Percentiles rank a stretch among this genome's conserved stretches.
Evolutionary conservation across 2,888 invertebrate genomes (phyloP).

Genomic region (Tipula unca): DNA sequence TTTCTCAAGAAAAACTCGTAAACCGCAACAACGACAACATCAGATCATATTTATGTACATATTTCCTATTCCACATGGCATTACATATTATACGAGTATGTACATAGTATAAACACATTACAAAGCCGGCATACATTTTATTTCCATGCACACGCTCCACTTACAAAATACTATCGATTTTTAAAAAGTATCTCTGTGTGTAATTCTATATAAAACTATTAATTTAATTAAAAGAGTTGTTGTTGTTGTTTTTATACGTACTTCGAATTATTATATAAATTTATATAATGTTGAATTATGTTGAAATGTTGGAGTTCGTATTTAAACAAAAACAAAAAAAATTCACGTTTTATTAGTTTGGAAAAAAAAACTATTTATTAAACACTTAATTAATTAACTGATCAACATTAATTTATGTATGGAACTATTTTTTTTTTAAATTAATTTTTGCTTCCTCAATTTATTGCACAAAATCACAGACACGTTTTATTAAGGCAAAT

Average conservation of each 20-base stretch:
- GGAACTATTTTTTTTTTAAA: background rate
- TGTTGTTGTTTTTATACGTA: background rate
- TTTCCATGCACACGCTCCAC: background rate
- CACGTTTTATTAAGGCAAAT: background rate
- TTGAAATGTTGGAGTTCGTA: background rate
- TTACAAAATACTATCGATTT: background rate
- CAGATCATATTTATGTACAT: background rate
- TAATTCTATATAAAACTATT: background rate
- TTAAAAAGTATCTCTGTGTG: background rate
- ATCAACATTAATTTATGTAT: background rate
- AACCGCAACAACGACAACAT: background rate
- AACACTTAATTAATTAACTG: background rate
- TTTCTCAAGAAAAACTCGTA: background rate
- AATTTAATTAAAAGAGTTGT: background rate
- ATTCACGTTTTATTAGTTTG: too few relatives aligned
- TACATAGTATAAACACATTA: background rate
- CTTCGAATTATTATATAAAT: background rate
- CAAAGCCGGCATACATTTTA: background rate
- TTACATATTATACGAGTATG: background rate
- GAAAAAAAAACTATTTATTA: too few relatives aligned
- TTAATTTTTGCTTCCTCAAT: background rate
- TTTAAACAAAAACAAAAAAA: too few relatives aligned
- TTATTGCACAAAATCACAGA: conserved; percentile 19
- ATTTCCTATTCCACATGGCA: background rate
- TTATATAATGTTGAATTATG: background rate